A percentile compares a stretch with the other conserved stretches of the same genome.
Evolutionary conservation across 2,888 invertebrate species (phyloP).

Genomic region (Sipha maydis): DNA sequence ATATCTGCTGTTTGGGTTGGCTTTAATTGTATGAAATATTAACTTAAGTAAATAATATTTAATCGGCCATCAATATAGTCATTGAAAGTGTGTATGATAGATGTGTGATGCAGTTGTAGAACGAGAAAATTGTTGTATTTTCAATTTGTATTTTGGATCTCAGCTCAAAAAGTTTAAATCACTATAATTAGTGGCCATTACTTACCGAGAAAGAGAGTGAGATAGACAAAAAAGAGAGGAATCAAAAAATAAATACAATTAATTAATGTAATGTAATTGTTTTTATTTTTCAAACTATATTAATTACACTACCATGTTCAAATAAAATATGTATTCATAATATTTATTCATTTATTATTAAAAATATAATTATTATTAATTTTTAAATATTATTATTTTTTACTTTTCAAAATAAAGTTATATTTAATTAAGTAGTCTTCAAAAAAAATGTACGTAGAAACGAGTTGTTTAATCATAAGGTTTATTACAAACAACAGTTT

Average conservation of each 20-base stretch:
- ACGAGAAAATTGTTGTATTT: background rate
- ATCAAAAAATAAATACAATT: constrained; percentile 5
- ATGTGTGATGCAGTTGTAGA: background rate
- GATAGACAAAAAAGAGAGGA: too few relatives aligned
- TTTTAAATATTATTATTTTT: too few relatives aligned
- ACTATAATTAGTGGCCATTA: constrained; percentile 31
- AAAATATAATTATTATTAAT: too few relatives aligned
- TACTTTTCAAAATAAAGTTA: background rate
- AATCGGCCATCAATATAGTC: background rate
- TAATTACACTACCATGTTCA: background rate
- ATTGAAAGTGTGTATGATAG: background rate
- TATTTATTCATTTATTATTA: background rate
- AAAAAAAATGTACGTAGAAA: background rate
- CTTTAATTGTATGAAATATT: constrained; percentile 33
- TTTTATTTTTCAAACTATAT: constrained; percentile 1
- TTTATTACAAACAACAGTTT: background rate
- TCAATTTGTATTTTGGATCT: background rate
- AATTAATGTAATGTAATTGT: constrained; percentile 21
- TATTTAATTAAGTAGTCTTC: background rate
- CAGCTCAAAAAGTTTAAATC: background rate
- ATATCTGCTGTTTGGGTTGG: constrained; percentile 11
- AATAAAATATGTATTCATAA: background rate
- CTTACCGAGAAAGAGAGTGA: background rate
- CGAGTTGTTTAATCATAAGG: background rate
- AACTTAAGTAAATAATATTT: constrained; percentile 21